Evolutionary conservation across 2,113 vertebrate genomes (phyloP).

Genomic region (Microtus oregoni): DNA sequence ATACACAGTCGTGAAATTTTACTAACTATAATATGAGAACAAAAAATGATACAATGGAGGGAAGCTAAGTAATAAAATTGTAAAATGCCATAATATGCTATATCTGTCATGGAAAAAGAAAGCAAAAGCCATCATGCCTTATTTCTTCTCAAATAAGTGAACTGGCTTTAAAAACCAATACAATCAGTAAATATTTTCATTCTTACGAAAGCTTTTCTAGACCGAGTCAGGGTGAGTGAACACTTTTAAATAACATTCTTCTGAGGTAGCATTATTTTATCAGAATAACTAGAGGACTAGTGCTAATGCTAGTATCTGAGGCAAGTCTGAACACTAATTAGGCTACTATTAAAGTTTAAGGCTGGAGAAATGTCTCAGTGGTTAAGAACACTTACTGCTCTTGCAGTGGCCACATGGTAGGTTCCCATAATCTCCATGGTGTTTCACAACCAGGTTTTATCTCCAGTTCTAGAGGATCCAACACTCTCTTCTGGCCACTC

Average conservation of each 20-base stretch:
- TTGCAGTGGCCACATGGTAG: neutral
- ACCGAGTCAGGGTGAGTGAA: neutral
- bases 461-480: neutral
- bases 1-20: slow-evolving; percentile 38
- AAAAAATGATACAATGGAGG: neutral
- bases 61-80: slow-evolving; percentile 25
- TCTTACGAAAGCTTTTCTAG: neutral
- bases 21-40: slow-evolving; percentile 45
- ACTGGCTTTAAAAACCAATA: neutral
- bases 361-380: neutral
- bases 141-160: slow-evolving; percentile 30
- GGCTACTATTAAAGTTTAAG: too few species aligned
- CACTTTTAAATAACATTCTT: neutral
- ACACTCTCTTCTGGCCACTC: neutral
- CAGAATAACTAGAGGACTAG: slow-evolving; percentile 17
- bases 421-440: neutral
- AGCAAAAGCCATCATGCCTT: neutral
- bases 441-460: neutral
- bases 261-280: neutral
- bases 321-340: neutral
- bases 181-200: neutral
- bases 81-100: neutral
- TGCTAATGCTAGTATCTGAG: neutral
- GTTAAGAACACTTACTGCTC: too few species aligned
- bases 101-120: neutral